Evolutionary conservation across 2,113 vertebrate species (phyloP), one percentile per base, ranked within the genome.

Genomic region (Gallinago media): DNA sequence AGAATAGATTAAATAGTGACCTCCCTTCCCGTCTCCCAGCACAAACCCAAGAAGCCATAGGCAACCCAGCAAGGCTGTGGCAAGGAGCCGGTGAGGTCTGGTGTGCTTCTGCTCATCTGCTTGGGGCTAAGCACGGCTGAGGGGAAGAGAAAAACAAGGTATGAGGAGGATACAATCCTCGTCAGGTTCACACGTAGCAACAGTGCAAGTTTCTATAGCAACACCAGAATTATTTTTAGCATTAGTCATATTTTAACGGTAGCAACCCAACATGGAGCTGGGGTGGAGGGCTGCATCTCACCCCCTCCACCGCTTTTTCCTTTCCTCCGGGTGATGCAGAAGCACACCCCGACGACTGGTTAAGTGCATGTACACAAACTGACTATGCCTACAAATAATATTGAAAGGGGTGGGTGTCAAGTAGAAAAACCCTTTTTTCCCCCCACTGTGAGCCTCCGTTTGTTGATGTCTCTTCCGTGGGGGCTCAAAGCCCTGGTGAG

Each of bases 201-300:
- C 98, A 93, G 97, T 75, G 86, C 85, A 92, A 66, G 98, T 98
- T 98, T 98, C 98, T 91, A 98, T 98, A 97, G 98, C 98, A 98
- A 98, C 98, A 21, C 67, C 55, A 52, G 96, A 79, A 98, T 98
- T 98, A 98, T 98, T 98, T 98, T 98, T 98, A 98, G 98, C 96
- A 70, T 95, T 95, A 95, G 96, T 97, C 96, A 90, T 96, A 94
- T 97, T 96, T 97, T 91, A 97, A 88, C 97, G 94, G 98, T 87
- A 98, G 96, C 97, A 97, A 75, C 27, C 81, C 91, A 94, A 96
- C 96, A 95, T 80, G 89, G 94, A 97, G 94, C 91, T 96, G 74
- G 82, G 94, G 68, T 88, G 94, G 84, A 92, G 77, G 92, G 82
- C 55, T 94, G 89, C 46, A 3, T 93, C 76, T 89, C 84, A 54